phyloP scores from a whole-genome alignment of 23 tunicate genomes.

The Styela plicata region DNA sequence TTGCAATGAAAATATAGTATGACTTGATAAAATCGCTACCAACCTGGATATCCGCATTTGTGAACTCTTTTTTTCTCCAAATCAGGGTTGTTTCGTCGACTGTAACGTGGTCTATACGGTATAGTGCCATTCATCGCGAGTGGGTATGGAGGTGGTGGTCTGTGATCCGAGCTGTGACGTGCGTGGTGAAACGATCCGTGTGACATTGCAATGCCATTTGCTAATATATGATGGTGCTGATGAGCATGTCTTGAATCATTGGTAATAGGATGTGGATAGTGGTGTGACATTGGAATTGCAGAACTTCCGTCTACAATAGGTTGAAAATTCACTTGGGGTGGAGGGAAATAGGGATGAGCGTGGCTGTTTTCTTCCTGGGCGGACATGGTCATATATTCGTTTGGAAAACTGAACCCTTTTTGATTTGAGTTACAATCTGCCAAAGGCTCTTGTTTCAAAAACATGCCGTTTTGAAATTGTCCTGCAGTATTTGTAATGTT shows the following conservation, averaged over 20 bases:
- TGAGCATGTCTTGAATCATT: constrained; percentile 18
- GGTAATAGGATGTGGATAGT: neutral
- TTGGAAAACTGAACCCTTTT: neutral
- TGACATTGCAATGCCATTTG: constrained; percentile 14
- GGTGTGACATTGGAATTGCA: constrained; percentile 1
- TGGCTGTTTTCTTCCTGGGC: constrained; percentile 10
- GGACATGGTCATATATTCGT: constrained; percentile 1
- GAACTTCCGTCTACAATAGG: constrained; percentile 44
- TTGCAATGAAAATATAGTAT: too few species aligned
- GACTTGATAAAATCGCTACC: too few species aligned
- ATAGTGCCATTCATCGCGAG: constrained; percentile 86
- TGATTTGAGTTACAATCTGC: neutral
- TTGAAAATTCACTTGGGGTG: constrained; percentile 62
- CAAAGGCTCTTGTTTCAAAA: constrained; percentile 26
- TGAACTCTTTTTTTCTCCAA: constrained; percentile 93
- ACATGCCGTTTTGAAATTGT: neutral
- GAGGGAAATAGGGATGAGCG: constrained; percentile 56
- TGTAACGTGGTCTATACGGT: constrained; percentile 94
- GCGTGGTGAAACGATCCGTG: constrained; percentile 7
- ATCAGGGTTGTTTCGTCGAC: constrained; percentile 92
- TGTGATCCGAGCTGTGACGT: constrained; percentile 41
- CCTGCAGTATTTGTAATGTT: constrained; percentile 14
- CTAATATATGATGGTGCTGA: constrained; percentile 14
- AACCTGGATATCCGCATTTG: constrained; percentile 89
- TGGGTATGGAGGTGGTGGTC: constrained; percentile 57